Evolutionary conservation across 2,113 vertebrate genomes (phyloP), one percentile per base, ranked within the genome.

Genomic region (Lipophrys pholis): DNA sequence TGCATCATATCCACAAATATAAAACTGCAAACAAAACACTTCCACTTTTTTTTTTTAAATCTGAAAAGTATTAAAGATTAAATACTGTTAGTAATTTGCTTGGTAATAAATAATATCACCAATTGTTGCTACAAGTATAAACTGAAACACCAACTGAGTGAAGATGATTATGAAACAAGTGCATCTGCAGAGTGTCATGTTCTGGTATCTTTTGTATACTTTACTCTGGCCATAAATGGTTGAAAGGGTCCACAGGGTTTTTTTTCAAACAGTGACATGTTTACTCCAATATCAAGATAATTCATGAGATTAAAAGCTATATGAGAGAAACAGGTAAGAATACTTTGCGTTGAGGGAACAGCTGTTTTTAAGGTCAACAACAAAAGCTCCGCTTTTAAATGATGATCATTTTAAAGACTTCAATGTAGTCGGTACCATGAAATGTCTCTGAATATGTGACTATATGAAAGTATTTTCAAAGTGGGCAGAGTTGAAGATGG

Each of bases 51-150:
- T 30, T 30, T 30, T 30, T 30, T 30, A 2, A 30, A 30, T 62
- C 42, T 35, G 17, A n/a, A 53, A 60, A 53, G 38, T 50, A 62
- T 78, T 71, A 64, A 69, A 78, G 62, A 76, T 72, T 81, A 3
- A 51, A 68, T 36, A 8, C 8, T 5, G 5, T 45, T 49, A 14
- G 64, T 78, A 58, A 41, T 56, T 52, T 63, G 72, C 74, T 60
- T 54, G 61, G 68, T 36, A 69, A 30, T 4, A 30, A 30, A 30
- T 30, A 30, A 30, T 30, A 30, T 30, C 21, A 30, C 21, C 4
- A 2, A 2, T 30, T 30, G 21, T 30, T 30, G 21, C 21, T 4
- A 30, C 21, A 30, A 30, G 21, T 2, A 30, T 30, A 30, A 30
- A 30, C 21, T 30, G 21, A 30, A 30, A 30, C 21, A 30, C 21